Base-by-base conservation (phyloP, 2,888 invertebrate genomes). In the Merodon equestris region DNA sequence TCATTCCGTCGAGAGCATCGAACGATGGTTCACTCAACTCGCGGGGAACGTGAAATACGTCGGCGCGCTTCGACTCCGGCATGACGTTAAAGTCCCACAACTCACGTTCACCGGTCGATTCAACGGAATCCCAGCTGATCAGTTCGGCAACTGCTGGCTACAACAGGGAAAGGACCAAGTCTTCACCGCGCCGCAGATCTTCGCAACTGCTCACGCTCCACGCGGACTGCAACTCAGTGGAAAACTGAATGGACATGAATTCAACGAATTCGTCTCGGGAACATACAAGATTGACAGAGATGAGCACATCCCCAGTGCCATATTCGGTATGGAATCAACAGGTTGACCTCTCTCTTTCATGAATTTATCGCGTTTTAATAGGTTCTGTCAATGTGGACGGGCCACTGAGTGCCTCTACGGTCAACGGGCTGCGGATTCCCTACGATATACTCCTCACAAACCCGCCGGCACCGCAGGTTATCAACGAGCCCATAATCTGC, bases 221-320 rank as follows among this genome's bases (percentile, higher is more conserved):
- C 54, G 82, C 0, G 84, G 86, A 38, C 17, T 88, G 5, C 48
- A 72, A 36, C 63, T 88, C 0, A 53, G 53, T 0, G 88, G 88
- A n/a, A 85, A 83, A 13, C 74, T 91, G 1, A 90, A 90, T 83
- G 89, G 88, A 9, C 86, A 90, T 13, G 85, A 88, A 38, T 82
- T 92, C 15, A 84, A 87, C 0, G 85, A 90, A 56, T 84, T 92
- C 34, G 83, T 89, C 9, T 82, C 87, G 36, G 90, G 89, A 56
- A 90, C 91, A 56, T 88, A 91, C 66, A 90, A 91, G 83, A 90
- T 89, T 75, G 88, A 90, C 36, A 86, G 85, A 19, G 83, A 89
- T 67, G 91, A 91, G 85, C 85, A 85, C 3, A 85, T 92, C 36
- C 75, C 86, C 42, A 84, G 86, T 12, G 88, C 88, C 9, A 86